Evolutionary conservation across 2,113 vertebrate species (phyloP), one percentile per base, ranked within the genome.

Genomic region (Oreocharis arfaki): DNA sequence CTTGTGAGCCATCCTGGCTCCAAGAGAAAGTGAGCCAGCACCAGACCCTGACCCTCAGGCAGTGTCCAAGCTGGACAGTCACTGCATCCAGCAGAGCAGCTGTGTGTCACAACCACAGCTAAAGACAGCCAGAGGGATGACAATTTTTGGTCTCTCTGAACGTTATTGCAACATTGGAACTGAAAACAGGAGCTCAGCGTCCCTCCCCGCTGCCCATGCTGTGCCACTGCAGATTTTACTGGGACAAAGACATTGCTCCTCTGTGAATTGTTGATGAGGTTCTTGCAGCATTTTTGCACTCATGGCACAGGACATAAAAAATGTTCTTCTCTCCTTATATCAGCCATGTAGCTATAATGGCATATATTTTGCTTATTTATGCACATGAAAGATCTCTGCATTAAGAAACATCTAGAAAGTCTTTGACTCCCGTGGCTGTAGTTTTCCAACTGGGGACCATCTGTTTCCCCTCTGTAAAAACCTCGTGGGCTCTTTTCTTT

Each of bases 1-100:
- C 42, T 41, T 37, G 17, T 0, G 0, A 87, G 16, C 17, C 1
- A 0, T 17, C 17, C 50, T 28, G 55, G 26, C 56, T 63, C 52
- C 35, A 13, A 55, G 30, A 9, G 9, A 28, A 60, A 18, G 47
- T 1, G 1, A 88, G 17, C 19, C 61, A 57, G 32, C 19, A 32
- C 1, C 14, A 71, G 33, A 32, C 11, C 24, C 42, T 83, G 42
- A 9, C 47, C 35, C 26, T 28, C 22, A 5, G 27, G 47, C 44
- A 53, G 33, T 2, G 1, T 37, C 53, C 23, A 49, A 39, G 64
- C 35, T 47, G 41, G 47, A 28, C 4, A 6, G 27, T 9, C 55
- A 13, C 68, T 41, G 18, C 35, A 8, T 14, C 68, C 74, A 61
- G 60, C 21, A 67, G 23, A 50, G 53, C 26, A 33, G 13, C 52